Conservation (phyloP, 2,888 invertebrate genomes). For the Hyposoter didymator region DNA sequence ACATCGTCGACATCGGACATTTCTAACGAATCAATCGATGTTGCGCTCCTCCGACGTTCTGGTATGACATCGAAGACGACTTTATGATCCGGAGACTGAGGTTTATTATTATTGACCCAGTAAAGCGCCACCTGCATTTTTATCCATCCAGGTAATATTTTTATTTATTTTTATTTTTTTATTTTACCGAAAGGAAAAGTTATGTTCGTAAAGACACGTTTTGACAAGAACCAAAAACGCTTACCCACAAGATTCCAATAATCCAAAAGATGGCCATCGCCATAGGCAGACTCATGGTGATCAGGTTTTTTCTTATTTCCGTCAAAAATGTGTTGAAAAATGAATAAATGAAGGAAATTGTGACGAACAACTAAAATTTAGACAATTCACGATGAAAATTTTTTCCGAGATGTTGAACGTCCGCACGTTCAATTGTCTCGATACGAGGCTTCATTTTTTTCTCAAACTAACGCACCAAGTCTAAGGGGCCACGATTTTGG, state of each 20-base stretch:
- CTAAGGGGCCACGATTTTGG: constrained; percentile 47
- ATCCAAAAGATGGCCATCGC: constrained; percentile 72
- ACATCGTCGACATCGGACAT: constrained; percentile 73
- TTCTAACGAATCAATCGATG: constrained; percentile 76
- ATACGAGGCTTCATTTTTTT: constrained; percentile 39
- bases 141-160: constrained; percentile 6
- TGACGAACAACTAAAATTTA: constrained; percentile 58
- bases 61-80: constrained; percentile 59
- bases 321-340: constrained; percentile 81
- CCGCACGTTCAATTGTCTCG: constrained; percentile 63
- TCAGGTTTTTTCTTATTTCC: constrained; percentile 57
- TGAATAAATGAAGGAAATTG: constrained; percentile 31
- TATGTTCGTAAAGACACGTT: neutral
- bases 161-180: neutral
- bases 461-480: constrained; percentile 26
- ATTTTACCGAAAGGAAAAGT: neutral
- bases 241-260: constrained; percentile 74
- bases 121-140: constrained; percentile 69
- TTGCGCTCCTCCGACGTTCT: constrained; percentile 70
- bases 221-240: constrained; percentile 39
- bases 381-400: constrained; percentile 36
- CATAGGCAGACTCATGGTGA: constrained; percentile 68
- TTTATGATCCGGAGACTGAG: constrained; percentile 44
- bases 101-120: constrained; percentile 65
- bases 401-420: constrained; percentile 57